Conservation (phyloP, 2,113 vertebrate genomes). For the Oncorhynchus tshawytscha region DNA sequence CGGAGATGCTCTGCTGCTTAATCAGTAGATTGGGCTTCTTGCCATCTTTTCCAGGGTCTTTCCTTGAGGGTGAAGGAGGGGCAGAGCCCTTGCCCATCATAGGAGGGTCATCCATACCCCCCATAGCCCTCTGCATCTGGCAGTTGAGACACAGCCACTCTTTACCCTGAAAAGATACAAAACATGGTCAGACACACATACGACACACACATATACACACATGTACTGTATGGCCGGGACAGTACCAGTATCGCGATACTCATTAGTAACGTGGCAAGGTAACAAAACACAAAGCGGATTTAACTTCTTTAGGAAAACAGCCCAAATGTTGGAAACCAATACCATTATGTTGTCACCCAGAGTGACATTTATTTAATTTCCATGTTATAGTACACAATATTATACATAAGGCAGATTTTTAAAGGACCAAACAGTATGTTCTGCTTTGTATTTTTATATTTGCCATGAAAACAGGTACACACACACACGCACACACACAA, state of each 20-base stretch:
- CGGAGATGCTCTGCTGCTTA: constrained; percentile 80
- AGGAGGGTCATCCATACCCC: constrained; percentile 82
- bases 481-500: neutral
- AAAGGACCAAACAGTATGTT: too few relatives aligned
- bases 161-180: constrained; percentile 75
- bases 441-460: too few relatives aligned
- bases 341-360: too few relatives aligned
- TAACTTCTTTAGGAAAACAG: too few relatives aligned
- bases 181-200: constrained; percentile 23
- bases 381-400: too few relatives aligned
- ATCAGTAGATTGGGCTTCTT: constrained; percentile 75
- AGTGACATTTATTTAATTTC: too few relatives aligned
- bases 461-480: neutral
- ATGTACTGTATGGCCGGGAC: neutral
- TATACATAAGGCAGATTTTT: too few relatives aligned
- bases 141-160: constrained; percentile 99
- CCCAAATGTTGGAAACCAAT: too few relatives aligned
- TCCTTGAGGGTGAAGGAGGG: constrained; percentile 66
- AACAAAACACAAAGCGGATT: too few relatives aligned
- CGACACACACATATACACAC: neutral
- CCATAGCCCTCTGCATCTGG: constrained; percentile 94
- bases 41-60: constrained; percentile 71
- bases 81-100: constrained; percentile 64
- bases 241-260: too few relatives aligned
- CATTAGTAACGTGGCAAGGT: too few relatives aligned